Percentiles rank a stretch among this genome's conserved stretches.
These are phyloP conservation scores for Drosophila sordidula DNA, from an alignment of 2,888 invertebrate genomes.

Conservation along the genomic window DNA sequence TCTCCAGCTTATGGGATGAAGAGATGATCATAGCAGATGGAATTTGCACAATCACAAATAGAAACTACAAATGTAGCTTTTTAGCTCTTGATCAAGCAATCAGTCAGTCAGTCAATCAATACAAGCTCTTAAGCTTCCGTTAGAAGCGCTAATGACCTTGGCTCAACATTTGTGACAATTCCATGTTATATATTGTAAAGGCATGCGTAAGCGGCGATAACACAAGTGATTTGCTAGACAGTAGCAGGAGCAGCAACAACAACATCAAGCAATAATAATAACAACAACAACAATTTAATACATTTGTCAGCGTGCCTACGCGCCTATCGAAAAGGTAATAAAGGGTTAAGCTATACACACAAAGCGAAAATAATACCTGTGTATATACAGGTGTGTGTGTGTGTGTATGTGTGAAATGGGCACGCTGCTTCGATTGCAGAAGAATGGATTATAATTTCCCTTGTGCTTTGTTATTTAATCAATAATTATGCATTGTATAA, in stretches of 20 bases:
- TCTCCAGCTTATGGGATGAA: too few relatives aligned
- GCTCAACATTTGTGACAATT: constrained; percentile 41
- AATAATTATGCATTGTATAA: background rate
- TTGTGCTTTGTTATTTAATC: background rate
- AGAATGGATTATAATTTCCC: background rate
- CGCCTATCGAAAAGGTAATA: constrained; percentile 46
- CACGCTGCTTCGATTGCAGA: background rate
- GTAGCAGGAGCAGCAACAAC: constrained; percentile 10
- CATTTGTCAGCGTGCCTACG: constrained; percentile 33
- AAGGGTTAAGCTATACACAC: constrained; percentile 52
- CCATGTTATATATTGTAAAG: constrained; percentile 56
- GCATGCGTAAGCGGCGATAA: constrained; percentile 55
- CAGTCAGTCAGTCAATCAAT: background rate
- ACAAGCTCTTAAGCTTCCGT: background rate
- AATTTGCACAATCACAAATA: too few relatives aligned
- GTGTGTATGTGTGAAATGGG: background rate
- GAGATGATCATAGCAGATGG: too few relatives aligned
- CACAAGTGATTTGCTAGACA: constrained; percentile 44
- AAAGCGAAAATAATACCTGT: constrained; percentile 23
- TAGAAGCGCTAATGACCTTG: constrained; percentile 25
- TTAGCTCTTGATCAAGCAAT: background rate
- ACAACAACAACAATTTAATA: constrained; percentile 30
- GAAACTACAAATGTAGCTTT: too few relatives aligned
- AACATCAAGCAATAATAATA: constrained; percentile 12
- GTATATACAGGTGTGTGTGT: background rate